A percentile compares a stretch with the other conserved stretches of the same genome.
Conservation (phyloP, 2,888 invertebrate species). For the Phania funesta region DNA sequence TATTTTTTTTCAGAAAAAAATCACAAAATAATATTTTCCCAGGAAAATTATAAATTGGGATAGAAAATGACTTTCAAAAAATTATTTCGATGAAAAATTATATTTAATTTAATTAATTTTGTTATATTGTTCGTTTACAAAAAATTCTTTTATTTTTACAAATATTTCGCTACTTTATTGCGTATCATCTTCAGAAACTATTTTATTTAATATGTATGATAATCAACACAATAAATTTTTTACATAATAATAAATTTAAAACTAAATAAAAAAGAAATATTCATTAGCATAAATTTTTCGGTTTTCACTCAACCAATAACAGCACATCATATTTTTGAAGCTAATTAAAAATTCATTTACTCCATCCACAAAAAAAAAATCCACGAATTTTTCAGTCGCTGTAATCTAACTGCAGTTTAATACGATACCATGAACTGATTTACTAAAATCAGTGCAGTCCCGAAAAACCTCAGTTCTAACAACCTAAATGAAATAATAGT, state of each 20-base stretch:
- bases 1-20: no score
- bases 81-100: no score
- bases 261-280: neutral
- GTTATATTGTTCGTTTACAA: no score
- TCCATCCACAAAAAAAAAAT: constrained; percentile 5
- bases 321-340: constrained; percentile 9
- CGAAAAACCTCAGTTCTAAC: neutral
- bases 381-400: neutral
- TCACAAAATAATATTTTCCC: no score
- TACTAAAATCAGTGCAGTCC: constrained; percentile 20
- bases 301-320: neutral
- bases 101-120: no score
- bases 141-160: no score
- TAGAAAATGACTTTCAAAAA: no score
- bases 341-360: constrained; percentile 55
- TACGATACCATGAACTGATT: constrained; percentile 52
- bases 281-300: neutral
- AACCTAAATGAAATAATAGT: constrained; percentile 9
- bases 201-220: no score
- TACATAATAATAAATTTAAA: no score
- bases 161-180: no score
- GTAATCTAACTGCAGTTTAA: constrained; percentile 21
- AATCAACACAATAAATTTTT: neutral
- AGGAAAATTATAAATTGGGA: no score
- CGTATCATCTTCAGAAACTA: no score